A percentile compares a stretch with the other conserved stretches of the same genome.
Evolutionary conservation across 2,797 vertebrate species (phyloP).

Genomic region (Protosalanx chinensis): DNA sequence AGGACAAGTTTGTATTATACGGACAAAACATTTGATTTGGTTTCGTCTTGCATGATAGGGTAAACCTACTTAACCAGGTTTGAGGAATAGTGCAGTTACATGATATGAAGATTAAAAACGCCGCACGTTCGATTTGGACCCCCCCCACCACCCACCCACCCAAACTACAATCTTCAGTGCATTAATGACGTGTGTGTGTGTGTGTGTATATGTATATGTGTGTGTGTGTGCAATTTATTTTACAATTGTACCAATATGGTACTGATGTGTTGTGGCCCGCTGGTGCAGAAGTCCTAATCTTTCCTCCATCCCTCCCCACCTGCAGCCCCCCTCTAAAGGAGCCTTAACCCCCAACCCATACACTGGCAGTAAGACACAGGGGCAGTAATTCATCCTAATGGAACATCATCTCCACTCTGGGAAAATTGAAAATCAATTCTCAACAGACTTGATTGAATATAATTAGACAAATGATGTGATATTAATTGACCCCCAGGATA

Average conservation of each 20-base stretch:
- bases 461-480: constrained; percentile 62
- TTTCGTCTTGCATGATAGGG: not conserved
- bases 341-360: constrained; percentile 29
- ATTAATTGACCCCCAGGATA: constrained; percentile 69
- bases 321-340: constrained; percentile 34
- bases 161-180: not conserved
- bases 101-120: not conserved
- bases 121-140: not conserved
- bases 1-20: not conserved
- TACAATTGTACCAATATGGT: not conserved
- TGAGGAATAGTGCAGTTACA: not conserved
- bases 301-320: constrained; percentile 23
- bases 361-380: constrained; percentile 26
- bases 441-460: constrained; percentile 68
- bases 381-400: constrained; percentile 34
- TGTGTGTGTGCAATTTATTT: too few relatives aligned
- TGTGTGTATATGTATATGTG: too few relatives aligned
- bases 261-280: not conserved
- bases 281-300: constrained; percentile 8
- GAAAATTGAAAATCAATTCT: constrained; percentile 63
- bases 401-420: constrained; percentile 46
- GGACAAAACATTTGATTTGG: not conserved
- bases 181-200: too few relatives aligned
- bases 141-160: too few relatives aligned
- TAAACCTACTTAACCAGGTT: not conserved